phyloP scores from a whole-genome alignment of 2,888 invertebrate species.

The Thalpophila matura region DNA sequence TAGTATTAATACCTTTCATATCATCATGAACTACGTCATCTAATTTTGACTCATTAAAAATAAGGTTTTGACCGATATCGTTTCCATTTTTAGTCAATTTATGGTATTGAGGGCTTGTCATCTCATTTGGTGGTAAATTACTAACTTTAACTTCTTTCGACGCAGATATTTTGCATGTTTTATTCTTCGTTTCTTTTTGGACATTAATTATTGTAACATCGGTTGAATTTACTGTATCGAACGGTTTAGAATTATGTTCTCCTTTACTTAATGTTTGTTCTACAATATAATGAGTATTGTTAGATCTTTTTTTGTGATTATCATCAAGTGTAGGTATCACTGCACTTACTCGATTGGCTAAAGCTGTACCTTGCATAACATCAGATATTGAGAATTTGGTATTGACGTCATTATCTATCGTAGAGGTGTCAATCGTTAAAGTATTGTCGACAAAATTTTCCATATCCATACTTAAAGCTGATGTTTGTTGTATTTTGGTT shows the following conservation, averaged over 20 bases:
- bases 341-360: background rate
- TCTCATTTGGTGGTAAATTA: background rate
- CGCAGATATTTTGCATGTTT: background rate
- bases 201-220: background rate
- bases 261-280: background rate
- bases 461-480: background rate
- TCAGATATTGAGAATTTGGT: background rate
- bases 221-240: background rate
- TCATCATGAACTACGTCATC: background rate
- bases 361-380: constrained; percentile 6
- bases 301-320: no score
- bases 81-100: background rate
- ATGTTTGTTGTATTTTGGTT: background rate
- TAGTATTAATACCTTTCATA: background rate
- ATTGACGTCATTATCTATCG: background rate
- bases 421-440: background rate
- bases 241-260: background rate
- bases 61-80: background rate
- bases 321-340: background rate
- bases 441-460: background rate
- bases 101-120: background rate
- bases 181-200: background rate
- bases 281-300: background rate
- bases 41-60: background rate
- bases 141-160: background rate